A percentile compares a stretch with the other conserved stretches of the same genome.
These are phyloP conservation scores for Aphelocoma coerulescens DNA, from an alignment of 2,113 vertebrate species.

Conservation along the genomic window DNA sequence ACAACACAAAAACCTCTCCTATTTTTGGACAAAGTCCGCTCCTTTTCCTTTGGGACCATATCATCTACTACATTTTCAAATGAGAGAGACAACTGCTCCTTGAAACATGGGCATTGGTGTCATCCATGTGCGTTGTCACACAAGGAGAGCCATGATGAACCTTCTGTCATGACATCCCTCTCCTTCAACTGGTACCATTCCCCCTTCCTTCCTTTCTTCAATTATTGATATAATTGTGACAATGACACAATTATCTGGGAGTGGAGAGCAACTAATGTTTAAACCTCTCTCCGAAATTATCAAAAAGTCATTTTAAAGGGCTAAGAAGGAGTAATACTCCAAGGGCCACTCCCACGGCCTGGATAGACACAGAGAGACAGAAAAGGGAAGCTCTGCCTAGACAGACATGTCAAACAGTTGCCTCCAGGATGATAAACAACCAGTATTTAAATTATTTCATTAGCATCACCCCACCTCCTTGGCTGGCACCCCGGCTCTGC, in stretches of 20 bases:
- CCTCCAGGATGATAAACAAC: neutral
- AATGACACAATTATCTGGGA: neutral
- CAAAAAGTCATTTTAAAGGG: neutral
- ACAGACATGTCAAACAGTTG: rapidly evolving
- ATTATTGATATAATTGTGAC: neutral
- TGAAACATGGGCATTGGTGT: neutral
- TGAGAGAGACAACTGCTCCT: rapidly evolving
- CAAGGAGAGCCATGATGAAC: neutral
- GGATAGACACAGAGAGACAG: neutral
- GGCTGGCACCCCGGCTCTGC: neutral
- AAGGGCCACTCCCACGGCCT: neutral
- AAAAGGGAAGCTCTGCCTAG: neutral
- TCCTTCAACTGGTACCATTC: rapidly evolving
- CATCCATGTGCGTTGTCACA: rapidly evolving
- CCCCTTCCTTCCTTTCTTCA: neutral
- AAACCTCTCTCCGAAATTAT: neutral
- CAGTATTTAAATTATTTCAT: neutral
- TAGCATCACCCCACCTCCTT: neutral
- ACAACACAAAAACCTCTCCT: neutral
- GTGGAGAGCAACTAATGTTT: neutral
- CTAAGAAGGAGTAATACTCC: neutral
- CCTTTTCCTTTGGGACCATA: neutral
- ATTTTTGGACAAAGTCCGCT: neutral
- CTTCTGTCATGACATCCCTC: no score
- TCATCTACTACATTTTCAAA: neutral